phyloP scores from a whole-genome alignment of 2,113 vertebrate species.

The Apodemus sylvaticus region DNA sequence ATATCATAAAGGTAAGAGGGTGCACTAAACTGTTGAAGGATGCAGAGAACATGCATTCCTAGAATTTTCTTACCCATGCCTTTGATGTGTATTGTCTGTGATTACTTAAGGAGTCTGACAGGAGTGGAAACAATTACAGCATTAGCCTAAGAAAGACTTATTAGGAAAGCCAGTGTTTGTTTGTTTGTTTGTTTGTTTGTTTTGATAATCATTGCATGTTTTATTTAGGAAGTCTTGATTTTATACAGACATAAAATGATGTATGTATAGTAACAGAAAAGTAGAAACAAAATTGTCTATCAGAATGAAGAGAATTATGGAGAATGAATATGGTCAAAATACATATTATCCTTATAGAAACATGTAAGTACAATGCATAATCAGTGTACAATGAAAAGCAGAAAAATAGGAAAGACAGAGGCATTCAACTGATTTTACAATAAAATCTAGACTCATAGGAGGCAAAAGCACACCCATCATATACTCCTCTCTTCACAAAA shows the following conservation, averaged over 20 bases:
- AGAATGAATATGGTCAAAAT: too few relatives aligned
- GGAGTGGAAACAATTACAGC: conserved; percentile 19
- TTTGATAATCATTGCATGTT: too few relatives aligned
- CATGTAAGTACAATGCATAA: too few relatives aligned
- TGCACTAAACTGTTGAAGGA: background rate
- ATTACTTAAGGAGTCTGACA: background rate
- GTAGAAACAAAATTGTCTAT: too few relatives aligned
- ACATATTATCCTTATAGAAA: too few relatives aligned
- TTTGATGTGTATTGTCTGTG: background rate
- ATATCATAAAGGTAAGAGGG: background rate
- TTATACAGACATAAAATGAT: too few relatives aligned
- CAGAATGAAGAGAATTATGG: too few relatives aligned
- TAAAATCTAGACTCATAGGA: background rate
- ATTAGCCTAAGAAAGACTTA: background rate
- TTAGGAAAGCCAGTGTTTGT: background rate
- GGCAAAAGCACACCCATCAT: background rate
- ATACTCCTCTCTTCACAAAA: background rate
- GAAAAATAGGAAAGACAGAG: too few relatives aligned
- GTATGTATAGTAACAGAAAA: too few relatives aligned
- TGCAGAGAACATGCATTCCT: background rate
- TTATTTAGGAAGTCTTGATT: too few relatives aligned
- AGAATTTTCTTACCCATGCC: background rate
- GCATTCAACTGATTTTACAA: background rate
- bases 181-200: too few relatives aligned
- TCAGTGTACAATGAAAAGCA: too few relatives aligned